Conservation (phyloP, 2,113 vertebrate genomes). For the Tyto alba region DNA sequence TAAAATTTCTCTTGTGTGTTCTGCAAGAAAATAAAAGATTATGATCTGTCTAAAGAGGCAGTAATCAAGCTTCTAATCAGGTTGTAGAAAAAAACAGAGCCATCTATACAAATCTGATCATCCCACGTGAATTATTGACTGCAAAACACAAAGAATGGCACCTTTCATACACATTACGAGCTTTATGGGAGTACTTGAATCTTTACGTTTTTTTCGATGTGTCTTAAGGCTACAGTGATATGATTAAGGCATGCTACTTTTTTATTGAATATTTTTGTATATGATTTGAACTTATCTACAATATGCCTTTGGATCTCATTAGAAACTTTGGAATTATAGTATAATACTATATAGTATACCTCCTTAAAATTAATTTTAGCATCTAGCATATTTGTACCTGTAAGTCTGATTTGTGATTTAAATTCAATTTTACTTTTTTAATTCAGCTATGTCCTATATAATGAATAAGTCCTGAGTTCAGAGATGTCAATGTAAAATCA, state of each 20-base stretch:
- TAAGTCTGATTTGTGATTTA: neutral
- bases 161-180: neutral
- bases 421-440: neutral
- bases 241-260: neutral
- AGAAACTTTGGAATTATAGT: neutral
- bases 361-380: neutral
- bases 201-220: neutral
- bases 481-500: neutral
- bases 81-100: neutral
- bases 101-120: neutral
- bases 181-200: neutral
- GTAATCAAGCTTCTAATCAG: neutral
- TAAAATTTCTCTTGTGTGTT: neutral
- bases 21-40: neutral
- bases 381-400: neutral
- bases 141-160: neutral
- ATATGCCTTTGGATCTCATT: neutral
- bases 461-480: neutral
- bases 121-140: neutral
- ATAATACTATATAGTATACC: too few species aligned
- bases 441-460: neutral
- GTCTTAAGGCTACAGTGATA: neutral
- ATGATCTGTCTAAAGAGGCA: neutral
- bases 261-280: neutral
- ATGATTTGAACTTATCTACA: neutral